phyloP scores from a whole-genome alignment of 2,113 vertebrate genomes.

The Meles meles region DNA sequence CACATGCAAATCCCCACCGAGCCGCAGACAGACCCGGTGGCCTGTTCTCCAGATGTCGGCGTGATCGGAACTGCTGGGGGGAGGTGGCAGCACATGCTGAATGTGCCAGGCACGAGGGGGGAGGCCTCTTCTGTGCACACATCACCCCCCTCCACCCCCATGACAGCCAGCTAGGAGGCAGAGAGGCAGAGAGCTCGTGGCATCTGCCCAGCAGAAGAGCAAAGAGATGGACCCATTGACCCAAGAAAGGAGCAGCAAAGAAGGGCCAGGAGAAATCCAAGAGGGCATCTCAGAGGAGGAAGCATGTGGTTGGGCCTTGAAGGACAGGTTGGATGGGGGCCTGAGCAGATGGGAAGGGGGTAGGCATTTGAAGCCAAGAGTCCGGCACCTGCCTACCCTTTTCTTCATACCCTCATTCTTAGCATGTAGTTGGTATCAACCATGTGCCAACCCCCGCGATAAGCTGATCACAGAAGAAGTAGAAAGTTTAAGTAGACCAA shows the following conservation, averaged over 20 bases:
- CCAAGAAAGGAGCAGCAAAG: not conserved
- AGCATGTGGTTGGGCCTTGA: not conserved
- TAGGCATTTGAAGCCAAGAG: not conserved
- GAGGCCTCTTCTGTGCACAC: not conserved
- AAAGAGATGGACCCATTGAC: not conserved
- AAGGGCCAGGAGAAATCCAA: not conserved
- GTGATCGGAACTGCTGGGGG: slow-evolving; percentile 53
- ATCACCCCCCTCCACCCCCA: too few species aligned
- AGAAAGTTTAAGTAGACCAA: not conserved
- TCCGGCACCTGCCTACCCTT: not conserved
- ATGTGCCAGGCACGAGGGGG: not conserved
- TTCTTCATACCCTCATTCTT: not conserved
- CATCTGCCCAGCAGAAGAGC: not conserved
- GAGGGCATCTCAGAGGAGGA: not conserved
- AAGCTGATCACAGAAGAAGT: not conserved
- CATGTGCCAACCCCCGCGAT: not conserved
- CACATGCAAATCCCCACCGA: slow-evolving; percentile 65
- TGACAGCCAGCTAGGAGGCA: not conserved
- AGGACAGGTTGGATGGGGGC: not conserved
- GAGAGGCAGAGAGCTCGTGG: not conserved
- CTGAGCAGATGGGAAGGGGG: not conserved
- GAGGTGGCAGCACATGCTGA: not conserved
- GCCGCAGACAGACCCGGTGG: slow-evolving; percentile 43
- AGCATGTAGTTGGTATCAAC: too few species aligned
- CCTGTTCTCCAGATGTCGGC: slow-evolving; percentile 57